Base-by-base conservation (phyloP, 2,888 invertebrate species). In the Pristionchus exspectatus region DNA sequence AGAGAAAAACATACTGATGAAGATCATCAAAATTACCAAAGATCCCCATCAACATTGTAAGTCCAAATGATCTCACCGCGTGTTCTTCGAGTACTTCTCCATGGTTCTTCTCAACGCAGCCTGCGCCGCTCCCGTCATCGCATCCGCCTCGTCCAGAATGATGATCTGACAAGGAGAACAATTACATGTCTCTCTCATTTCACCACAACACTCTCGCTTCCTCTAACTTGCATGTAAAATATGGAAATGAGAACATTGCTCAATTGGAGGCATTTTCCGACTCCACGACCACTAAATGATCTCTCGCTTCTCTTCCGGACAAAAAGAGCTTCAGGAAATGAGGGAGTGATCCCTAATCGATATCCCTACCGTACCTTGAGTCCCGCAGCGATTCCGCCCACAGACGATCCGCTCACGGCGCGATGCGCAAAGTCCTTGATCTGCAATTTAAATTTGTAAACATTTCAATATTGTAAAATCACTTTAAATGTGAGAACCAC, bases 131-230 rank as follows among this genome's bases (percentile, higher is more conserved):
- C 96, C 96, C 0, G 99, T 99, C 99, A 99, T 99, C 1, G 98
- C 98, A 95, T 99, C 99, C 0, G 99, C 99, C 96, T 99, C 99
- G 95, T 99, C 99, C 33, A 99, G 96, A 92, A 99, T 98, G 10
- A 99, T 97, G 50, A 93, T 90, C 91, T 91, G 59, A 21, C 27
- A 10, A 50, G 18, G 24, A 77, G 44, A 12, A 10, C 44, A 9
- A 9, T 44, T 44, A 44, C 44, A 9, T 44, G 44, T 5, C 44
- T 44, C 44, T 44, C 44, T 44, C 44, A 9, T 44, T 44, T 44
- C 44, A 44, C 9, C 44, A 3, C 44, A 44, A n/a, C 44, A 5
- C 44, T 44, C 44, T 44, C 44, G 44, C 44, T 44, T 44, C 44
- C 44, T 44, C 44, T 44, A 9, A 44, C 44, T 44, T 3, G 44